Conservation (phyloP, 2,113 vertebrate species). For the Brachyhypopomus occidentalis region DNA sequence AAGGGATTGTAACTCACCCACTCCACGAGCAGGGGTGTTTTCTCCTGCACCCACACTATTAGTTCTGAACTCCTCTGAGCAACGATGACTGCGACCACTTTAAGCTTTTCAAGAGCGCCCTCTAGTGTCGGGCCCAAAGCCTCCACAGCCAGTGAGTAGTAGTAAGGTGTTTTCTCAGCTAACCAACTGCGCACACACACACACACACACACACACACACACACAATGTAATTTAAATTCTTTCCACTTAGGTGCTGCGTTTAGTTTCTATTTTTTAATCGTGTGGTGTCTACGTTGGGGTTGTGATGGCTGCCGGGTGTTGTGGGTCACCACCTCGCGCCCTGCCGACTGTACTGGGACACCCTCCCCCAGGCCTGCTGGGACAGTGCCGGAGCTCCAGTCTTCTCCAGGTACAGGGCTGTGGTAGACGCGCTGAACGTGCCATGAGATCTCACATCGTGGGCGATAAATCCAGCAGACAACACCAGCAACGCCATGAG, state of each 20-base stretch:
- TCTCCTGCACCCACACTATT: slow-evolving; percentile 72
- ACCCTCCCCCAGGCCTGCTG: slow-evolving; percentile 81
- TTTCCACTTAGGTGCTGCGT: no score
- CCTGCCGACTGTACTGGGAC: slow-evolving; percentile 73
- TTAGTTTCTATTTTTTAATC: no score
- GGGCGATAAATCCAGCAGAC: slow-evolving; percentile 75
- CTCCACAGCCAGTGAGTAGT: slow-evolving; percentile 70
- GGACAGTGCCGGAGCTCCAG: slow-evolving; percentile 74
- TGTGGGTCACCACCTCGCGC: slow-evolving; percentile 78
- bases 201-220: not conserved
- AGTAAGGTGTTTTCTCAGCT: slow-evolving; percentile 74
- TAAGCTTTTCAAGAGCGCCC: slow-evolving; percentile 67
- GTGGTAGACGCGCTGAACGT: slow-evolving; percentile 79
- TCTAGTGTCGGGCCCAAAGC: slow-evolving; percentile 73
- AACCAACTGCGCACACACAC: slow-evolving; percentile 79
- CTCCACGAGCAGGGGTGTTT: slow-evolving; percentile 69
- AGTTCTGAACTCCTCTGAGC: slow-evolving; percentile 68
- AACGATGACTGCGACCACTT: slow-evolving; percentile 56
- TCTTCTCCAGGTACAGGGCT: slow-evolving; percentile 73
- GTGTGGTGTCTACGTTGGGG: no score
- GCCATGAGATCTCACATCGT: slow-evolving; percentile 80
- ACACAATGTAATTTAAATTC: no score
- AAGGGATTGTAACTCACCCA: slow-evolving; percentile 75
- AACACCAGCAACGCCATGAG: slow-evolving; percentile 80
- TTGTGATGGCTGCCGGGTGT: not conserved